phyloP scores from a whole-genome alignment of 2,888 invertebrate genomes.

The Arctia plantaginis region DNA sequence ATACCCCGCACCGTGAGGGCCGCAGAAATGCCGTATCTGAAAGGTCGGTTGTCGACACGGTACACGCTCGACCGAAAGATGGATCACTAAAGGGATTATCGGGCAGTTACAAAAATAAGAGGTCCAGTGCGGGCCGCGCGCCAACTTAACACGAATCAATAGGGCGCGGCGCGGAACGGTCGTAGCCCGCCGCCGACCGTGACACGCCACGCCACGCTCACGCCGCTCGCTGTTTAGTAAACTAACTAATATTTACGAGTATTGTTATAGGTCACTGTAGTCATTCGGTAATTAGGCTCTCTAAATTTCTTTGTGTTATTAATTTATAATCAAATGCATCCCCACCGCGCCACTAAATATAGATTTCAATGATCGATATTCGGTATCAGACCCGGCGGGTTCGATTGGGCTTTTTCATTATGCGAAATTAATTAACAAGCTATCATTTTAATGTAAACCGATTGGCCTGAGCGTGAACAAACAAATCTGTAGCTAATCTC shows the following conservation, averaged over 20 bases:
- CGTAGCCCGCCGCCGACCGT: background rate
- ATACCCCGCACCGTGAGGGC: background rate
- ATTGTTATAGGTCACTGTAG: background rate
- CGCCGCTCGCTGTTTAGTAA: background rate
- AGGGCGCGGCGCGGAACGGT: constrained; percentile 19
- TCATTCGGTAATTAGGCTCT: constrained; percentile 9
- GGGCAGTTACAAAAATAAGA: constrained; percentile 40
- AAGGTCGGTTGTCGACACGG: constrained; percentile 1
- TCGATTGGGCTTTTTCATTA: constrained; percentile 28
- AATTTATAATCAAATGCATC: constrained; percentile 6
- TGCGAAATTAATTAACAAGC: constrained; percentile 42
- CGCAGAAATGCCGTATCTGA: background rate
- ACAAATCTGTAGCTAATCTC: constrained; percentile 40
- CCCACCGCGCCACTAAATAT: constrained; percentile 19
- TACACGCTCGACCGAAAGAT: constrained; percentile 26
- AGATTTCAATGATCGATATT: constrained; percentile 24
- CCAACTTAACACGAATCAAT: constrained; percentile 44
- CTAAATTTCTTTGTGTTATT: constrained; percentile 11
- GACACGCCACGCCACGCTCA: background rate
- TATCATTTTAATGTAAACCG: constrained; percentile 30
- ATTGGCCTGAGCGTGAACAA: constrained; percentile 21
- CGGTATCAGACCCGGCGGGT: constrained; percentile 12
- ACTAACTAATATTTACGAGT: constrained; percentile 16
- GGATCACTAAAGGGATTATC: constrained; percentile 40
- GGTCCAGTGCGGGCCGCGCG: constrained; percentile 30